Conservation (phyloP, 2,888 invertebrate genomes). For the Conops quadrifasciatus region DNA sequence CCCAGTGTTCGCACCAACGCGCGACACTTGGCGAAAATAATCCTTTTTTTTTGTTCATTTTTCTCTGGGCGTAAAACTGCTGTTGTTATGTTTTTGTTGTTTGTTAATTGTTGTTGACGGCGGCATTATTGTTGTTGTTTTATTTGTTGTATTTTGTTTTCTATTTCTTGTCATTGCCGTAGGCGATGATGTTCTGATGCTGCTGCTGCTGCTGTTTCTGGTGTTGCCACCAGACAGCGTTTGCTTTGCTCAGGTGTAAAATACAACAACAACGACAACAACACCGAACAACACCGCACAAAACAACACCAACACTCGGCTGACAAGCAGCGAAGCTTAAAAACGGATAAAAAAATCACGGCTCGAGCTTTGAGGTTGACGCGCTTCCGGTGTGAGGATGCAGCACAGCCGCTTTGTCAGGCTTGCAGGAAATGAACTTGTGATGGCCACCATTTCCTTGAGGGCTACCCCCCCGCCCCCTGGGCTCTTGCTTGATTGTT, state of each 20-base stretch:
- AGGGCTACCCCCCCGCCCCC: not conserved
- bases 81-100: constrained; percentile 18
- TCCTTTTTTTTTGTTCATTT: constrained; percentile 26
- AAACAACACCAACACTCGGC: not conserved
- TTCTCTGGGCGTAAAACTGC: constrained; percentile 20
- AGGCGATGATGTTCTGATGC: not conserved
- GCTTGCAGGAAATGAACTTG: no score
- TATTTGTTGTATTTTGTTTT: not conserved
- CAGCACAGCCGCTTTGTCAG: not conserved
- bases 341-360: constrained; percentile 22
- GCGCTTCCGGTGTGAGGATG: constrained; percentile 19
- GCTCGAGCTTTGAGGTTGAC: constrained; percentile 24
- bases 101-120: no score
- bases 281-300: not conserved
- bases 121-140: not conserved
- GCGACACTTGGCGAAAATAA: constrained; percentile 28
- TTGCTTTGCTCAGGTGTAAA: constrained; percentile 30
- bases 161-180: no score
- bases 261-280: constrained; percentile 1
- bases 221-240: constrained; percentile 24
- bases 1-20: not conserved
- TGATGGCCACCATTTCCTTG: not conserved
- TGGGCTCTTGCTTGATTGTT: not conserved
- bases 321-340: no score
- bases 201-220: not conserved